These are phyloP conservation scores for Babylonia areolata DNA, from an alignment of 1,140 invertebrate species.

Conservation along the genomic window DNA sequence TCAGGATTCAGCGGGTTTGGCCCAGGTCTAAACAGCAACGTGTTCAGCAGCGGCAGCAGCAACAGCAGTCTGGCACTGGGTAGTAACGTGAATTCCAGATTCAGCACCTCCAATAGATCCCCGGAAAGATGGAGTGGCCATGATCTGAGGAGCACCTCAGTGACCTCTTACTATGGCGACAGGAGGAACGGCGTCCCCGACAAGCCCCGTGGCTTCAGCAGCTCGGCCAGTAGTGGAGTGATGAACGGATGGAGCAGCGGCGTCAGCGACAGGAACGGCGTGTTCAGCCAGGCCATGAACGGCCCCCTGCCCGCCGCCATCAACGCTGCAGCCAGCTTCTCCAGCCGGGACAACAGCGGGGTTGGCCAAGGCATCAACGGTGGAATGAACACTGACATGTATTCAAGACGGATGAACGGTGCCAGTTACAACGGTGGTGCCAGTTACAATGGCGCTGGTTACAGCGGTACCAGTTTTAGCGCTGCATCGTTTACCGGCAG, in stretches of 20 bases:
- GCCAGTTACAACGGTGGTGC: background rate
- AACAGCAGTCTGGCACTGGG: background rate
- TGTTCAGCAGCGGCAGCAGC: background rate
- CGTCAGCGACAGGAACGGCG: constrained; percentile 14
- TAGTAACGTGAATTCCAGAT: background rate
- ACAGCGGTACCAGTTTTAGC: background rate
- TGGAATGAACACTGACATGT: background rate
- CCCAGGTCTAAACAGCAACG: background rate
- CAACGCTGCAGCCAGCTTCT: background rate
- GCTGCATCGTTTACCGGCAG: background rate
- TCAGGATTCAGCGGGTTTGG: background rate
- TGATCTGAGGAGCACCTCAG: background rate
- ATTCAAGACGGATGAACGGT: background rate
- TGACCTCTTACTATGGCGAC: background rate
- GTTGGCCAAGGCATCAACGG: too few relatives aligned
- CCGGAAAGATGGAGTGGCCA: background rate
- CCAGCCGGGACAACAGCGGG: background rate
- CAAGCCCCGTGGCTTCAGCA: background rate
- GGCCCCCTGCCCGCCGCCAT: too few relatives aligned
- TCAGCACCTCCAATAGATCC: too few relatives aligned
- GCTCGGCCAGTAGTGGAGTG: background rate
- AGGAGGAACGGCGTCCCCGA: background rate
- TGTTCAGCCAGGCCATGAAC: background rate
- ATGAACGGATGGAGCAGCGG: background rate
- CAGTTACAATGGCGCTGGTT: background rate